A percentile compares a stretch with the other conserved stretches of the same genome.
Evolutionary conservation across 2,113 vertebrate genomes (phyloP).

Genomic region (Lampris megalopsis): DNA sequence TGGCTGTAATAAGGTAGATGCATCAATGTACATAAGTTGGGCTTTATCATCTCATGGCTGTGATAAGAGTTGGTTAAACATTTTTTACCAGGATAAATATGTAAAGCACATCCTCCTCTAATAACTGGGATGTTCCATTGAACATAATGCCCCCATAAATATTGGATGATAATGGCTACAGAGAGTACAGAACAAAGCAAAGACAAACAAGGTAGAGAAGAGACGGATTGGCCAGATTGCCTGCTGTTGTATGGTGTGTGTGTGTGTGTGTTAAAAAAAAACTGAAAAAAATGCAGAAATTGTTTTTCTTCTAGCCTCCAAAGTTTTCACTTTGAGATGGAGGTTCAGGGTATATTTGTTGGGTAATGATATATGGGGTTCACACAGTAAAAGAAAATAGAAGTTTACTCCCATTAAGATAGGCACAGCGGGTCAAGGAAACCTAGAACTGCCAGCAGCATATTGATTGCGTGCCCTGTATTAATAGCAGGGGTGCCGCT

Average conservation of each 20-base stretch:
- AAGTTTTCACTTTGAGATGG: constrained; percentile 49
- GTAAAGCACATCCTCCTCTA: constrained; percentile 15
- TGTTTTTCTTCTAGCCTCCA: constrained; percentile 15
- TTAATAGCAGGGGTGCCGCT: constrained; percentile 60
- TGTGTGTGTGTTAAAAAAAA: constrained; percentile 33
- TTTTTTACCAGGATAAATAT: not conserved
- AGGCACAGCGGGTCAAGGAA: constrained; percentile 70
- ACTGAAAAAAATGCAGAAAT: constrained; percentile 52
- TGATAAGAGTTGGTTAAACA: too few relatives aligned
- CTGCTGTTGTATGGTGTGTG: too few relatives aligned
- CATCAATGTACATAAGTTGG: too few relatives aligned
- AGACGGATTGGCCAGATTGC: constrained; percentile 27
- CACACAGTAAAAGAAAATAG: constrained; percentile 76
- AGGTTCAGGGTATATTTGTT: constrained; percentile 66
- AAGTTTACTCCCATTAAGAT: constrained; percentile 76
- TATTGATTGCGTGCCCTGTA: constrained; percentile 76
- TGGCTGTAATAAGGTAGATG: too few relatives aligned
- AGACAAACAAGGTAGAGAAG: constrained; percentile 37
- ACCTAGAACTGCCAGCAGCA: constrained; percentile 75
- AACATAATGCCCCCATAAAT: constrained; percentile 33
- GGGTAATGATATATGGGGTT: constrained; percentile 79
- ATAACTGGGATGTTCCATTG: constrained; percentile 23
- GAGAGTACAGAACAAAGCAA: constrained; percentile 12
- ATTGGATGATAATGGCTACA: constrained; percentile 30
- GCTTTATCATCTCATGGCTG: too few relatives aligned